phyloP scores from a whole-genome alignment of 1,140 invertebrate species.

The Musca vetustissima region DNA sequence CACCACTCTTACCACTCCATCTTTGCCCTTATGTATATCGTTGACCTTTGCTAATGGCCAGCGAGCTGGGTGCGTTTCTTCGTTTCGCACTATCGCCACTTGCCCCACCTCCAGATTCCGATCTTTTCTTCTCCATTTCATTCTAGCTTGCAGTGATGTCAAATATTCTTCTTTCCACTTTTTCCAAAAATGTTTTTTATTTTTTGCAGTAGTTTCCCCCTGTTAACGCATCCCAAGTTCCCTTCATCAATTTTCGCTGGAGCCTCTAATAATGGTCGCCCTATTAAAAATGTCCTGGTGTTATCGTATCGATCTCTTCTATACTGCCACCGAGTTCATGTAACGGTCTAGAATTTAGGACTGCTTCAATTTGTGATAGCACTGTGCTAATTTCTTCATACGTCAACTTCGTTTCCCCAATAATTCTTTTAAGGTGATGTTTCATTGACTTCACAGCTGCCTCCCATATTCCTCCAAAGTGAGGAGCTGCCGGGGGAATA shows the following conservation, averaged over 20 bases:
- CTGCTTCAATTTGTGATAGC: slow-evolving; percentile 35
- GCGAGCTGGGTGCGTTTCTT: slow-evolving; percentile 30
- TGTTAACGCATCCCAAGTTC: slow-evolving; percentile 28
- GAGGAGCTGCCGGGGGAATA: too few relatives aligned
- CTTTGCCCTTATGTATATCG: slow-evolving; percentile 33
- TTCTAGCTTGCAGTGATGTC: slow-evolving; percentile 34
- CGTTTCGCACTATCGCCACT: slow-evolving; percentile 37
- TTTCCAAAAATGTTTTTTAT: slow-evolving; percentile 40
- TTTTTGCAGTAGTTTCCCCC: slow-evolving; percentile 38
- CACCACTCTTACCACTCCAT: slow-evolving; percentile 35
- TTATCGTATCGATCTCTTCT: slow-evolving; percentile 30
- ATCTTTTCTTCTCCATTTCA: slow-evolving; percentile 41
- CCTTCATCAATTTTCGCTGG: slow-evolving; percentile 31
- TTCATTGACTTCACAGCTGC: slow-evolving; percentile 42
- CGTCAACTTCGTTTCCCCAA: slow-evolving; percentile 29
- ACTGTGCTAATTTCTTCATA: slow-evolving; percentile 43
- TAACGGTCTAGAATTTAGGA: slow-evolving; percentile 38
- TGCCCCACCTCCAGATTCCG: slow-evolving; percentile 11
- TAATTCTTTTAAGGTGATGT: slow-evolving; percentile 31
- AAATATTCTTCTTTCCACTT: slow-evolving; percentile 44
- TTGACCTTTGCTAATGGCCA: slow-evolving; percentile 36
- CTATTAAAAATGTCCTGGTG: slow-evolving; percentile 42
- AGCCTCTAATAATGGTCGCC: slow-evolving; percentile 30
- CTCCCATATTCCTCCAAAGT: slow-evolving; percentile 53
- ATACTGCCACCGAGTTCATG: slow-evolving; percentile 11